Conservation (phyloP, 1,140 invertebrate species). For the Coptotermes formosanus region DNA sequence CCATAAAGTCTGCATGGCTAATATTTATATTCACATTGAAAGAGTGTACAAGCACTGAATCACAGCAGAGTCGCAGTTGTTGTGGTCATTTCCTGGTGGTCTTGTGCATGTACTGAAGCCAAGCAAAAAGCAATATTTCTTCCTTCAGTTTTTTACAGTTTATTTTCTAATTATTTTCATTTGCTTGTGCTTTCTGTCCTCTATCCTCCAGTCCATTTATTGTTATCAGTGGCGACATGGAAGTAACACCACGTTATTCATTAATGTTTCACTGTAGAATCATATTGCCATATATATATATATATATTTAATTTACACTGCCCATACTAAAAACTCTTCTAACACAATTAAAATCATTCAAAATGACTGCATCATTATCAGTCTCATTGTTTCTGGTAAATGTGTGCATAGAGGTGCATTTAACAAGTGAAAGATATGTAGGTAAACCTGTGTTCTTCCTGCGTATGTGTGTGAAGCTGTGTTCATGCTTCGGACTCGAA, state of each 20-base stretch:
- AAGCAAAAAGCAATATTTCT: not conserved
- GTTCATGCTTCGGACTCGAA: not conserved
- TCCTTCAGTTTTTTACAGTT: not conserved
- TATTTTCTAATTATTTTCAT: slow-evolving; percentile 19
- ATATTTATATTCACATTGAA: no score
- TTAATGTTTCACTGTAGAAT: not conserved
- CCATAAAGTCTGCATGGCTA: no score
- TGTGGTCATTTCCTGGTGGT: not conserved
- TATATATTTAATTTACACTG: not conserved
- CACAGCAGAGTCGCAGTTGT: no score
- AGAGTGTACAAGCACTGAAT: no score
- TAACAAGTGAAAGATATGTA: not conserved
- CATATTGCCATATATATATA: not conserved
- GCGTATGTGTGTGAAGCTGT: not conserved
- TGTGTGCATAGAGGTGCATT: not conserved
- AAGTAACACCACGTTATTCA: not conserved
- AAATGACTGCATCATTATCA: not conserved
- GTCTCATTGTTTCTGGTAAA: not conserved
- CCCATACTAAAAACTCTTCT: not conserved
- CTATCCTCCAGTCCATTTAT: not conserved
- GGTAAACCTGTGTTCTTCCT: no score
- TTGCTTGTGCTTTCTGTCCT: not conserved
- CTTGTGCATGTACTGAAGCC: not conserved
- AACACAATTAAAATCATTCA: not conserved
- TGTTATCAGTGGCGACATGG: not conserved